phyloP scores from a whole-genome alignment of 2,888 invertebrate species.

The Brachycybe producta region DNA sequence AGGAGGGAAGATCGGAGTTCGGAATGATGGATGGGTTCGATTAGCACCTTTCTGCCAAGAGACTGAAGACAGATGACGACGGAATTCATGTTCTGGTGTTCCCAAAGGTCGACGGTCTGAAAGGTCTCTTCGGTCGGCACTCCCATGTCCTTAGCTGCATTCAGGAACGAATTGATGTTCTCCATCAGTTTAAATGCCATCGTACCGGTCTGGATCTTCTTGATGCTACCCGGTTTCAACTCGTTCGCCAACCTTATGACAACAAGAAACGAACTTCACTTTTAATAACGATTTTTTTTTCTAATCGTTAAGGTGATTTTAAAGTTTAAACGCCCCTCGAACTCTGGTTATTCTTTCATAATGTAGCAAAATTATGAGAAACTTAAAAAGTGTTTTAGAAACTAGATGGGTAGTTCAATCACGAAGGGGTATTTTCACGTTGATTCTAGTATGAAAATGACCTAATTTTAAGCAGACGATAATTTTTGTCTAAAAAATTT shows the following conservation, averaged over 20 bases:
- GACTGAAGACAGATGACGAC: constrained; percentile 92
- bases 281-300: constrained; percentile 15
- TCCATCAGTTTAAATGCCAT: constrained; percentile 99
- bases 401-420: too few species aligned
- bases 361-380: too few species aligned
- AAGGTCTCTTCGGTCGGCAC: constrained; percentile 90
- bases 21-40: not conserved
- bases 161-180: constrained; percentile 88
- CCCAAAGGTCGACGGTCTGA: constrained; percentile 96
- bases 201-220: constrained; percentile 78
- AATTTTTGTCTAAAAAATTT: too few species aligned
- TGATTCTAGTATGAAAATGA: too few species aligned
- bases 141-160: constrained; percentile 67
- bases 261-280: too few species aligned
- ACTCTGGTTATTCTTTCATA: too few species aligned
- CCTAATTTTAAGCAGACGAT: too few species aligned
- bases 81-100: constrained; percentile 86
- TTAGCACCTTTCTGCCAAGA: constrained; percentile 73
- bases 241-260: constrained; percentile 61
- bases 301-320: too few species aligned
- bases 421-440: too few species aligned
- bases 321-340: too few species aligned
- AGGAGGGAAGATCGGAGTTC: too few species aligned
- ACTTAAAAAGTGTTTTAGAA: too few species aligned
- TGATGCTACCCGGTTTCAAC: constrained; percentile 70